Evolutionary conservation across 2,797 vertebrate species (phyloP), one percentile per base, ranked within the genome.

Genomic region (Acanthurus lineatus): DNA sequence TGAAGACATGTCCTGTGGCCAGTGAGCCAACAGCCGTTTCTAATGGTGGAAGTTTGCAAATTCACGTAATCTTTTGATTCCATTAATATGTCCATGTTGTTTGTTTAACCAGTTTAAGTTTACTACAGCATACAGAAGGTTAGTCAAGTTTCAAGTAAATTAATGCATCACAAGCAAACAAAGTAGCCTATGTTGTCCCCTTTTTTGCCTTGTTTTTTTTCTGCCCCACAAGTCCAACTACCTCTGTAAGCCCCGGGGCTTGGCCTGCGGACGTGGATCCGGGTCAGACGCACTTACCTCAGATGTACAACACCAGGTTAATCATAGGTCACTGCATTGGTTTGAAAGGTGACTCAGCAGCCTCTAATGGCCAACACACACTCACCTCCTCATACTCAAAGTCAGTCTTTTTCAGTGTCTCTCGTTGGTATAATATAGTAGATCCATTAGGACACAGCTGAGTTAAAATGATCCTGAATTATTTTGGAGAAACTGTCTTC

Each of bases 261-360:
- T 45, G n/a, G 28, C 57, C 28, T 65, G 47, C 10, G 9, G 45
- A 44, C 49, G 32, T 5, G 20, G 22, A 62, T 53, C 52, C 17
- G 0, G 49, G 61, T 63, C 74, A 61, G 45, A 54, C 28, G 10
- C 19, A 5, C 38, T 80, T 28, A 8, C 10, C 42, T 73, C 49
- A 48, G 73, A 66, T 77, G 54, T 62, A 32, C 70, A 53, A 70
- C 66, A 38, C 9, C 3, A 2, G 66, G 63, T 87, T 79, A 82
- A 76, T 84, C 61, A 51, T 20, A 42, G 57, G 69, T 81, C 63
- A 67, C 62, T 76, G 68, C 67, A 32, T 65, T 62, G 52, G 74
- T 77, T 81, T 59, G 49, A 79, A 56, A 66, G 15, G 47, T 82
- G 76, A 88, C 76, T 84, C 70, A 69, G 77, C 73, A 74, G 61